These are phyloP conservation scores for Enteromius radiatus DNA, from an alignment of 2,797 vertebrate genomes.

Conservation along the genomic window DNA sequence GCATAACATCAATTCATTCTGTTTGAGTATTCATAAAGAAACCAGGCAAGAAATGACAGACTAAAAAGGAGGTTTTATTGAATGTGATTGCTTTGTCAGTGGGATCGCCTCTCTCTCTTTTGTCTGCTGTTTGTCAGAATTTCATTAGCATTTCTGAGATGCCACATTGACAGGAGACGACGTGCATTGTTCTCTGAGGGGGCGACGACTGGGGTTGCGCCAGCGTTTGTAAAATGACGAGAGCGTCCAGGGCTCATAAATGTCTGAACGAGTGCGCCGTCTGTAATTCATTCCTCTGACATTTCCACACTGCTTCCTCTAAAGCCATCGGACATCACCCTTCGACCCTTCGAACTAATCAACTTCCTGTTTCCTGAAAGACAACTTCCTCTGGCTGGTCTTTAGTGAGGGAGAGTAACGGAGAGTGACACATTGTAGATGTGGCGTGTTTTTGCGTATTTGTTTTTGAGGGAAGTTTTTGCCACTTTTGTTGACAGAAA, in stretches of 20 bases:
- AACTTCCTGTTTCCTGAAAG: constrained; percentile 44
- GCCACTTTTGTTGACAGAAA: background rate
- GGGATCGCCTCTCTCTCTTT: constrained; percentile 42
- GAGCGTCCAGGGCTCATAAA: constrained; percentile 19
- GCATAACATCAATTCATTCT: constrained; percentile 50
- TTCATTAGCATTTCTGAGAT: constrained; percentile 48
- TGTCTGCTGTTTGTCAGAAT: constrained; percentile 53
- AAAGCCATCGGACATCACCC: constrained; percentile 41
- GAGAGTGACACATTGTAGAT: background rate
- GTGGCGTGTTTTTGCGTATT: background rate
- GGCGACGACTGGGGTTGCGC: constrained; percentile 8
- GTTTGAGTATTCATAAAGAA: constrained; percentile 53
- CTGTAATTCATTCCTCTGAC: constrained; percentile 46
- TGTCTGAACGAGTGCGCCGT: background rate
- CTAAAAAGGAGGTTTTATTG: constrained; percentile 45
- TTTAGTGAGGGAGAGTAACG: background rate
- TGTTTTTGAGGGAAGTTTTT: background rate
- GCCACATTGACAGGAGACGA: constrained; percentile 38
- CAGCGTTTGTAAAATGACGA: background rate
- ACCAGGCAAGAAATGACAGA: constrained; percentile 48
- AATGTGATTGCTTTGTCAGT: constrained; percentile 50
- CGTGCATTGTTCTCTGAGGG: constrained; percentile 39
- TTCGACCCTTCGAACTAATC: constrained; percentile 28
- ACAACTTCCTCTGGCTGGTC: constrained; percentile 21
- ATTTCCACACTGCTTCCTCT: constrained; percentile 40